Percentiles rank a stretch among this genome's conserved stretches.
Conservation (phyloP, 92 coral and sea anemone genomes). For the Blastomussa wellsi region DNA sequence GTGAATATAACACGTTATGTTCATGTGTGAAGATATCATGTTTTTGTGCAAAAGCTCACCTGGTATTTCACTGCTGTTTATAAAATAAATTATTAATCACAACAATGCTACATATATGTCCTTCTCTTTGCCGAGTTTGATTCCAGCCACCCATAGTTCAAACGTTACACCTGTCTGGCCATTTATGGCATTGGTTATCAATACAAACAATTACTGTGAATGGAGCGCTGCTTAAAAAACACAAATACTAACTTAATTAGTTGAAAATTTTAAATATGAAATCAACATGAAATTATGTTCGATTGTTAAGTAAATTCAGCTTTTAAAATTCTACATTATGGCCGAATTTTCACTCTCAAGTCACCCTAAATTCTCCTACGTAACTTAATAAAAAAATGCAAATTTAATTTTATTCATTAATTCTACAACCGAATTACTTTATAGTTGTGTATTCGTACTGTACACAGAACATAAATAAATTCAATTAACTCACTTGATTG, state of each 20-base stretch:
- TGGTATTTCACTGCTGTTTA: no score
- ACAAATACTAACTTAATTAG: no score
- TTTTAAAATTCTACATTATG: neutral
- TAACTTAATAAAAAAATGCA: neutral
- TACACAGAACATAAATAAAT: neutral
- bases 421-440: no score
- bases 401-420: no score
- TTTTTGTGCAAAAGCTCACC: no score
- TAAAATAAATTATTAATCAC: neutral
- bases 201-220: neutral
- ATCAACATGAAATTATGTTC: neutral
- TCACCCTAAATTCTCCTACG: neutral
- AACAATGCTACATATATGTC: no score
- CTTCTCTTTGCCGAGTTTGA: neutral
- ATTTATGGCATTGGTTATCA: neutral
- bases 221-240: neutral
- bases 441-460: neutral
- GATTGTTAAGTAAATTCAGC: neutral
- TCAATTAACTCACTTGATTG: constrained; percentile 78
- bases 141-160: neutral
- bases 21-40: no score
- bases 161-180: neutral
- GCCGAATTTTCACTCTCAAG: neutral
- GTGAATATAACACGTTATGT: no score
- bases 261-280: neutral